A percentile compares a stretch with the other conserved stretches of the same genome.
Evolutionary conservation across 2,888 invertebrate species (phyloP).

Genomic region (Hesperia comma): DNA sequence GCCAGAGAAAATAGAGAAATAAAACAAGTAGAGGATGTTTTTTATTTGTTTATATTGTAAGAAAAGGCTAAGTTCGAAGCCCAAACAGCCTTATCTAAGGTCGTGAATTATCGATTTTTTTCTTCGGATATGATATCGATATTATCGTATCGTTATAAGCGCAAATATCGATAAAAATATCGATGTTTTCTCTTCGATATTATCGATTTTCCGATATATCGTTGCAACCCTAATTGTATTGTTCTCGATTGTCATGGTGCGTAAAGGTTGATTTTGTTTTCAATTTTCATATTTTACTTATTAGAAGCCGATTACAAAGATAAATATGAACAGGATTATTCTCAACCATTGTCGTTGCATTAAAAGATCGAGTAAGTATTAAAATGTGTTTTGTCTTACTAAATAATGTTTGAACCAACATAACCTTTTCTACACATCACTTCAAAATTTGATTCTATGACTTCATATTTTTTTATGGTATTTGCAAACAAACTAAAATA

Average conservation of each 20-base stretch:
- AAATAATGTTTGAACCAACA: conserved; percentile 41
- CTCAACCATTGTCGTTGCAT: conserved; percentile 68
- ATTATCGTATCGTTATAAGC: no score
- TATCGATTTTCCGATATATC: no score
- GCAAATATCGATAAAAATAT: no score
- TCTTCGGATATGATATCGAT: no score
- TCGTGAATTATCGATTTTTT: no score
- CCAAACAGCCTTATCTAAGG: no score
- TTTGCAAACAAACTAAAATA: conserved; percentile 21
- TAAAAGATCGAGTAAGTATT: conserved; percentile 73
- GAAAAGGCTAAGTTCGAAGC: no score
- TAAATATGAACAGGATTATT: conserved; percentile 75
- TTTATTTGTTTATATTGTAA: no score
- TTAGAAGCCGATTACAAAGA: conserved; percentile 48
- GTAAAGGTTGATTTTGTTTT: conserved; percentile 79
- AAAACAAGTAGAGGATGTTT: no score
- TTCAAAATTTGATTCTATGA: conserved; percentile 56
- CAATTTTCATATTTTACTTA: conserved; percentile 62
- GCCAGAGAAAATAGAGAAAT: no score
- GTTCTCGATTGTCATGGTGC: conserved; percentile 71
- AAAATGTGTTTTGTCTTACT: conserved; percentile 23
- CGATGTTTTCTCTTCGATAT: no score
- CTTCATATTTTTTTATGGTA: conserved; percentile 43
- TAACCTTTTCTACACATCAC: conserved; percentile 49
- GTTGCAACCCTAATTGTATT: no score